Base-by-base conservation (phyloP, 2,888 invertebrate genomes). In the Ctenicera cuprea region DNA sequence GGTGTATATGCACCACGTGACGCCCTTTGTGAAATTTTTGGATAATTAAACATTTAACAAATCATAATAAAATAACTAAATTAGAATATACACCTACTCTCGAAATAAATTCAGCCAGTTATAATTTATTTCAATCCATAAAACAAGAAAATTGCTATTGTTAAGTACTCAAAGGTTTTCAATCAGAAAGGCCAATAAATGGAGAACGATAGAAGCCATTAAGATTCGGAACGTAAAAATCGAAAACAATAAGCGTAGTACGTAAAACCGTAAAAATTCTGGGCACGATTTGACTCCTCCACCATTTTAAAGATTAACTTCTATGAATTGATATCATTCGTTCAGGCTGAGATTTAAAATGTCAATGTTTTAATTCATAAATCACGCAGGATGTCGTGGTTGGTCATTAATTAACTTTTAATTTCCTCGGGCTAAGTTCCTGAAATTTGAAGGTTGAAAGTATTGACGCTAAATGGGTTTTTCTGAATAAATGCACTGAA, bases 191-290 rank as follows among this genome's bases (percentile, higher is more conserved):
- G 16, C 45, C 45, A 18, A 45, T 45, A 16, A 45, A 45, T 45
- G 45, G 8, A 45, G 45, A n/a, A 45, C 9, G 12, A 45, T 45
- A 18, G 16, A 18, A 45, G 14, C 45, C 5, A 45, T 45, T 45
- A 45, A 18, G 45, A 45, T 45, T 45, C 12, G 45, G 45, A 18
- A 45, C 45, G 45, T 45, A 45, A 45, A 45, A 45, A 45, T 45
- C 45, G 45, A 14, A 45, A 45, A 45, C 45, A 45, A 45, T 45
- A 18, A 45, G 45, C 18, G 45, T 45, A 45, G 45, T 45, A 33
- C 45, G 45, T 18, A 18, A 18, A 33, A 3, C 45, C 45, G 8
- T 3, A 14, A 45, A 18, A 45, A 16, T 45, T 18, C 14, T 45
- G 45, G 3, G 45, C 45, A 14, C 5, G 45, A 1, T n/a, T 8